Conservation (phyloP, 2,113 vertebrate genomes). For the Marmota monax region DNA sequence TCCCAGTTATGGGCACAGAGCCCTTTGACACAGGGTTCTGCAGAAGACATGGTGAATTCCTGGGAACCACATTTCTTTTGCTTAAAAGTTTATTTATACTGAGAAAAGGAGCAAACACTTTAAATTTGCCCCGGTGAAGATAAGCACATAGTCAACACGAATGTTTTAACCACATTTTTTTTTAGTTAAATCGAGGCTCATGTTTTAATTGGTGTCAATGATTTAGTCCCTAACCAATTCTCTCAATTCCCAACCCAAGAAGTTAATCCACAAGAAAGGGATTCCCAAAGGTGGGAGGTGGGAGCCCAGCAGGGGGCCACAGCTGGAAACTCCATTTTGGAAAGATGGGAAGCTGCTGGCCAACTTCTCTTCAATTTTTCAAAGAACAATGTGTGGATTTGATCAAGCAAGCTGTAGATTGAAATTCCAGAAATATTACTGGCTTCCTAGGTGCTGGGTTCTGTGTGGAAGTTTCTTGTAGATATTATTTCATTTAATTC, state of each 20-base stretch:
- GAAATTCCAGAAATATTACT: background rate
- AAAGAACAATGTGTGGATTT: background rate
- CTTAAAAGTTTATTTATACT: background rate
- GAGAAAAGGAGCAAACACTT: background rate
- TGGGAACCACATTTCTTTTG: constrained; percentile 62
- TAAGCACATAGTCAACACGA: too few species aligned
- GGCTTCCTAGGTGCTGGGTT: background rate
- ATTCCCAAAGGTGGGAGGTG: background rate
- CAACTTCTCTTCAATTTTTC: background rate
- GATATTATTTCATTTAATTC: background rate
- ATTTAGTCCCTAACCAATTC: background rate
- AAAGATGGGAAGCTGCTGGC: background rate
- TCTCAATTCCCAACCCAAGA: background rate
- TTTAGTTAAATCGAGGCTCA: background rate
- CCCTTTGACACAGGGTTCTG: constrained; percentile 10
- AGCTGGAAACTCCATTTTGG: background rate
- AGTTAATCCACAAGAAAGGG: background rate
- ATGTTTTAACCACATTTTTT: background rate
- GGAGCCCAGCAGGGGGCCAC: background rate
- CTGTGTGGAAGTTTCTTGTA: background rate
- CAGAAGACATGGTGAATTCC: constrained; percentile 10
- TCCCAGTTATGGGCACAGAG: background rate
- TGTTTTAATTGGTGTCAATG: background rate
- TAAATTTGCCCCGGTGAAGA: background rate
- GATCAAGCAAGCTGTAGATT: background rate